phyloP scores from a whole-genome alignment of 2,888 invertebrate species.

The Meiosimyza platycephala region DNA sequence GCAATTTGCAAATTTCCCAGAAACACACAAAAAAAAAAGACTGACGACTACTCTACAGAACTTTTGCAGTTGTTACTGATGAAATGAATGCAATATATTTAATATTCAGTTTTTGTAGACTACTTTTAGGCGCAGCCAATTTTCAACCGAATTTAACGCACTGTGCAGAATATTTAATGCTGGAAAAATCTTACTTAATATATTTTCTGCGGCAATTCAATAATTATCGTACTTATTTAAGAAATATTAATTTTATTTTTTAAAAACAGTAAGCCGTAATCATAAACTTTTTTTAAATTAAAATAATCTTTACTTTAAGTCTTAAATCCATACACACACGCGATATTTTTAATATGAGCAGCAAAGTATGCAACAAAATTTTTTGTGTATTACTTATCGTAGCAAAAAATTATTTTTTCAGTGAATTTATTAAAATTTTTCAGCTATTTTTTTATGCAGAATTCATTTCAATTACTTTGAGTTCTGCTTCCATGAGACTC shows the following conservation, averaged over 20 bases:
- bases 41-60: neutral
- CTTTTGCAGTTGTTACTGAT: neutral
- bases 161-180: neutral
- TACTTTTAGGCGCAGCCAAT: slow-evolving; percentile 9
- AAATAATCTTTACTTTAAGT: neutral
- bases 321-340: slow-evolving; percentile 1
- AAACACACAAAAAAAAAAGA: neutral
- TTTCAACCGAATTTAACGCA: neutral
- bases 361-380: slow-evolving; percentile 50
- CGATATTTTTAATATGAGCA: slow-evolving; percentile 15
- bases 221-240: no score
- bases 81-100: neutral
- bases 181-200: neutral
- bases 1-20: slow-evolving; percentile 7
- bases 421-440: neutral
- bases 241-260: no score
- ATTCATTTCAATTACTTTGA: neutral
- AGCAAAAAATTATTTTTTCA: slow-evolving; percentile 32
- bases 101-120: neutral
- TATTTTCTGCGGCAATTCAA: neutral
- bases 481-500: no score
- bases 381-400: slow-evolving; percentile 38
- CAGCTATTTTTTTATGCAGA: neutral
- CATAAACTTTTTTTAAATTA: no score
- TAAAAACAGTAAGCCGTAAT: no score